These are phyloP conservation scores for Lydus trimaculatus DNA, from an alignment of 2,888 invertebrate species.

Conservation along the genomic window DNA sequence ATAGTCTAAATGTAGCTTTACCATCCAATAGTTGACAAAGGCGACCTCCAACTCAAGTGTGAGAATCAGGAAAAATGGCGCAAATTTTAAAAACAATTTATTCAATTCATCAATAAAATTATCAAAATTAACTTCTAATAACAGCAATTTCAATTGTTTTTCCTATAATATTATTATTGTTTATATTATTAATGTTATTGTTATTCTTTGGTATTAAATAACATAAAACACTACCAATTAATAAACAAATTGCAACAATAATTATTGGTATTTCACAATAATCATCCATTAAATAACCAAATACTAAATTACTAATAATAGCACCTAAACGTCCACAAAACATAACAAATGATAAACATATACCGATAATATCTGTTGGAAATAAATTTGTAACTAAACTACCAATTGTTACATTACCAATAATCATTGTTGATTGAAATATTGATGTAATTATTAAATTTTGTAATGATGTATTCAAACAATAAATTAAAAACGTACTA, in stretches of 20 bases:
- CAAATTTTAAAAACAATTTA: background rate
- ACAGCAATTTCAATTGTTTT: slow-evolving; percentile 14
- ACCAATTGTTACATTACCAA: slow-evolving; percentile 60
- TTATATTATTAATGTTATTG: slow-evolving; percentile 20
- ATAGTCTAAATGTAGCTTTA: too few relatives aligned
- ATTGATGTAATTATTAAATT: slow-evolving; percentile 66
- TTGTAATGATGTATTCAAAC: slow-evolving; percentile 63
- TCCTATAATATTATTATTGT: slow-evolving; percentile 12
- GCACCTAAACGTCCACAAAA: slow-evolving; percentile 73
- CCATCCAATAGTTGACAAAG: too few relatives aligned
- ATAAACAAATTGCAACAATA: slow-evolving; percentile 65
- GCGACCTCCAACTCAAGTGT: too few relatives aligned
- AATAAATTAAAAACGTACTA: slow-evolving; percentile 68
- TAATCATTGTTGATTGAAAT: slow-evolving; percentile 63
- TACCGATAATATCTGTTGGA: slow-evolving; percentile 63
- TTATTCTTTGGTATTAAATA: slow-evolving; percentile 45
- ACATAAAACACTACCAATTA: slow-evolving; percentile 59
- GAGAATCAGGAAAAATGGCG: too few relatives aligned
- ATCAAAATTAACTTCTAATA: background rate
- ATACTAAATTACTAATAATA: slow-evolving; percentile 69
- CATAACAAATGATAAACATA: slow-evolving; percentile 71
- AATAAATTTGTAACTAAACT: slow-evolving; percentile 56
- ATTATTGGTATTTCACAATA: slow-evolving; percentile 71
- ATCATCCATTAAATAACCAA: slow-evolving; percentile 69
- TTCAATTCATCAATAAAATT: background rate